These are phyloP conservation scores for Drosophila parabipectinata DNA, from an alignment of 1,140 invertebrate genomes.

Conservation along the genomic window DNA sequence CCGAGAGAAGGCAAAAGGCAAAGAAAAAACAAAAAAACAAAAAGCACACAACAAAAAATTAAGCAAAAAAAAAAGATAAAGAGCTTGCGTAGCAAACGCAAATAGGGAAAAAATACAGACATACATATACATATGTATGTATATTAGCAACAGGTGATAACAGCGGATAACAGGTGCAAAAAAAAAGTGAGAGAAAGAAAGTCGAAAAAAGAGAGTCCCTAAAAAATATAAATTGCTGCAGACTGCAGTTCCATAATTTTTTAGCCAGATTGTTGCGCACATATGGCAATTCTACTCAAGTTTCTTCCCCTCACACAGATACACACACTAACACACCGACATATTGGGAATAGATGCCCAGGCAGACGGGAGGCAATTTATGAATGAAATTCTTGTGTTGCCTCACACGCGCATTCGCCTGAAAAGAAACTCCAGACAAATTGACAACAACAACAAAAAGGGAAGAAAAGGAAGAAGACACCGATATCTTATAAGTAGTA, in stretches of 20 bases:
- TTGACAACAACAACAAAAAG: slow-evolving; percentile 37
- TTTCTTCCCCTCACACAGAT: slow-evolving; percentile 40
- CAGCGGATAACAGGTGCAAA: slow-evolving; percentile 67
- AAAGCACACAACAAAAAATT: slow-evolving; percentile 33
- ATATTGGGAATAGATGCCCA: slow-evolving; percentile 6
- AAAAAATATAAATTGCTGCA: background rate
- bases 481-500: slow-evolving; percentile 52
- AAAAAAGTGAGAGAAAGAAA: slow-evolving; percentile 1
- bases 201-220: background rate
- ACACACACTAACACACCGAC: slow-evolving; percentile 16
- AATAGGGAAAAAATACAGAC: slow-evolving; percentile 34
- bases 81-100: slow-evolving; percentile 31
- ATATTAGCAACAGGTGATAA: slow-evolving; percentile 68
- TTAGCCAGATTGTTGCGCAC: slow-evolving; percentile 45
- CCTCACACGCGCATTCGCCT: slow-evolving; percentile 72
- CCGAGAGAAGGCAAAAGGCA: slow-evolving; percentile 56
- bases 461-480: slow-evolving; percentile 35
- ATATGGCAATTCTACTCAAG: slow-evolving; percentile 75
- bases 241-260: slow-evolving; percentile 23
- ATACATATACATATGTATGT: background rate
- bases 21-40: slow-evolving; percentile 48
- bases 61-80: slow-evolving; percentile 26
- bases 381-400: slow-evolving; percentile 83
- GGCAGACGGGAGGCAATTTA: slow-evolving; percentile 66
- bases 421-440: slow-evolving; percentile 63